Conservation (phyloP, 2,113 vertebrate species). For the Macaca nemestrina region DNA sequence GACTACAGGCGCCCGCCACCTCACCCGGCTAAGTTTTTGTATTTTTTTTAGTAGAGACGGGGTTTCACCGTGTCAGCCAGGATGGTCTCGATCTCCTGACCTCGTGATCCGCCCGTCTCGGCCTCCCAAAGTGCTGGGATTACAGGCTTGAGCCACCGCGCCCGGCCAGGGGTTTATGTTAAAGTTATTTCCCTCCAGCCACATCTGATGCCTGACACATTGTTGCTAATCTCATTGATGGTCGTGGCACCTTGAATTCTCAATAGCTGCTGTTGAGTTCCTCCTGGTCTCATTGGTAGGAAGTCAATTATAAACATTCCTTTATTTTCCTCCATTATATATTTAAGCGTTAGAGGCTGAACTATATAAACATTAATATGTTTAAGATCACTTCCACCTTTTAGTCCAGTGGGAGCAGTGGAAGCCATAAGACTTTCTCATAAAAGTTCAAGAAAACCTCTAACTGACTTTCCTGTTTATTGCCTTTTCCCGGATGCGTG, state of each 20-base stretch:
- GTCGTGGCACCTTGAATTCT: not conserved
- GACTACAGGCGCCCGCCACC: too few relatives aligned
- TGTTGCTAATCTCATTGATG: constrained; percentile 1
- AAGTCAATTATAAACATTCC: not conserved
- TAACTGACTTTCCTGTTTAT: not conserved
- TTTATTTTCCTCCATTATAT: not conserved
- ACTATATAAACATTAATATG: not conserved
- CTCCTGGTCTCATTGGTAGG: not conserved
- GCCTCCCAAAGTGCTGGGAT: too few relatives aligned
- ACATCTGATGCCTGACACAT: not conserved
- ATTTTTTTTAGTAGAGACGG: too few relatives aligned
- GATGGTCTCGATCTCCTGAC: too few relatives aligned
- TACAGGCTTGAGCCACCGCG: too few relatives aligned
- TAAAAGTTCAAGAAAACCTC: not conserved
- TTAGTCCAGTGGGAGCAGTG: not conserved
- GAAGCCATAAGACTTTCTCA: not conserved
- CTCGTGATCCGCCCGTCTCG: too few relatives aligned
- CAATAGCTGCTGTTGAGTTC: not conserved
- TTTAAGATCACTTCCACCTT: not conserved
- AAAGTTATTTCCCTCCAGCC: not conserved
- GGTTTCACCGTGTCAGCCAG: too few relatives aligned
- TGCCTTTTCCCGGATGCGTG: constrained; percentile 23
- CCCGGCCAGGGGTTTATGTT: not conserved
- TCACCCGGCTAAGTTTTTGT: too few relatives aligned
- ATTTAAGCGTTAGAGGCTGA: not conserved